Evolutionary conservation across 92 coral and sea anemone species (phyloP), one percentile per base, ranked within the genome.

Genomic region (Heteractis magnifica): DNA sequence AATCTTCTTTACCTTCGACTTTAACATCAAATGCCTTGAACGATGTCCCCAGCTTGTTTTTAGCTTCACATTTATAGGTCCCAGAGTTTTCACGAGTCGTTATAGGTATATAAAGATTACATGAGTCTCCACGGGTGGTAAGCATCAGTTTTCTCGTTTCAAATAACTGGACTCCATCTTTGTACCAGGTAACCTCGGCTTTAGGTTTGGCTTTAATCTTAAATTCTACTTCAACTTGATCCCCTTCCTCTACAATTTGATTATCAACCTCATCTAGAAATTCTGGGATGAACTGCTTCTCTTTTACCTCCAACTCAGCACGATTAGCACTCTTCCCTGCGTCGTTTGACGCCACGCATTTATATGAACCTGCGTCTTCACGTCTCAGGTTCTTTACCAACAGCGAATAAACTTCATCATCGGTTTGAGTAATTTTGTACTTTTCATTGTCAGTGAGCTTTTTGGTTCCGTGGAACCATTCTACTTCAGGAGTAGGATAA

Each of bases 401-500:
- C 62, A 96, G 89, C 79, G 89, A 77, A 73, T 88, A 93, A 8
- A 86, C 85, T 34, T 91, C 87, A 4, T 94, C 98, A 72, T 86
- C 73, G 71, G 83, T 86, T 79, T 90, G 94, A 59, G 79, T 86
- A 62, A 92, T 74, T 77, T 76, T 87, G 79, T 85, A 79, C 12
- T 97, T 89, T 6, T 86, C 97, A 34, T 82, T 91, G 41, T 81
- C 90, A 51, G 78, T 49, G 10, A 96, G 83, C 68, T 84, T 89
- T 64, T 83, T 86, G 16, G 89, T 88, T 52, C 94, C 96, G 73
- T 91, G 92, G 80, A 86, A 96, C 99, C 99, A 96, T 77, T 90
- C 98, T 23, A 94, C 90, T 82, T 79, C 87, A 9, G 98, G 99
- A 58, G 91, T 92, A 20, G 99, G 99, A 76, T 90, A 88, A 52